A percentile compares a stretch with the other conserved stretches of the same genome.
These are phyloP conservation scores for Myzus persicae DNA, from an alignment of 1,140 invertebrate genomes.

Conservation along the genomic window DNA sequence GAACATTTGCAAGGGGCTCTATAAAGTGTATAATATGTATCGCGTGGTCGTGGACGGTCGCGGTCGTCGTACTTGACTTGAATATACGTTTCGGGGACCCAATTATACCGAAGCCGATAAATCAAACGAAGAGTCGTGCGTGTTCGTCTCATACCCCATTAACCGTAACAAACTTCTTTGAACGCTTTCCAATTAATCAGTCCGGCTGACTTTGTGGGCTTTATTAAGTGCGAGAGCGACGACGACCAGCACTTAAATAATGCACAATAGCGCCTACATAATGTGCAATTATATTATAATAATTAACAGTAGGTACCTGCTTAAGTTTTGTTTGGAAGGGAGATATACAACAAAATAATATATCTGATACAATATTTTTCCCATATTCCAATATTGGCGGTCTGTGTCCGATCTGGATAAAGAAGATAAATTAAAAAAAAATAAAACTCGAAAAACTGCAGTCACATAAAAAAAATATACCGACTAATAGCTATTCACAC, in stretches of 20 bases:
- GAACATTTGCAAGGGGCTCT: neutral
- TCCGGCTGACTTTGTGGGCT: neutral
- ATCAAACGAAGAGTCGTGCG: neutral
- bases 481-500: neutral
- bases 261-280: neutral
- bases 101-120: neutral
- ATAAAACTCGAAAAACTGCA: neutral
- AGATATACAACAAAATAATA: neutral
- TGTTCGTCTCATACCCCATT: neutral
- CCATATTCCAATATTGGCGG: too few species aligned
- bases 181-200: conserved; percentile 31
- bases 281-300: neutral
- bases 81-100: neutral
- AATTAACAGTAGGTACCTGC: neutral
- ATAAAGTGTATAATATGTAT: neutral
- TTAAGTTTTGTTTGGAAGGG: neutral
- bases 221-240: neutral
- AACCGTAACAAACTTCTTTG: conserved; percentile 28
- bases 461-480: neutral
- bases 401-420: neutral
- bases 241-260: neutral
- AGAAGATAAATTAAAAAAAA: too few species aligned
- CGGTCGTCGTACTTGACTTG: neutral
- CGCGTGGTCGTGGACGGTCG: neutral
- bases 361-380: too few species aligned